A percentile compares a stretch with the other conserved stretches of the same genome.
Conservation (phyloP, 1,140 invertebrate genomes). For the Drosophila lacteicornis region DNA sequence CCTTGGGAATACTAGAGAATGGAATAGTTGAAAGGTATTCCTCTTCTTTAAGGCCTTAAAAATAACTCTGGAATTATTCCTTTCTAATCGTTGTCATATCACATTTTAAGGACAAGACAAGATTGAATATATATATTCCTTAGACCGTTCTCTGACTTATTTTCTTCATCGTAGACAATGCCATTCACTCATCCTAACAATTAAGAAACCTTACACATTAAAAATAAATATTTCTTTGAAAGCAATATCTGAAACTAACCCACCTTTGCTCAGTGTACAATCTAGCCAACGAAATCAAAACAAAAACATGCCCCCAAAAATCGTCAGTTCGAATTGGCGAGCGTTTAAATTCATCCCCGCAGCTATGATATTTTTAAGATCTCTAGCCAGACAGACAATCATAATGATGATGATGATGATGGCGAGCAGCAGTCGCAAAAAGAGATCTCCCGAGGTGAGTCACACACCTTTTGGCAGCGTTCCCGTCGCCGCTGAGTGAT, state of each 20-base stretch:
- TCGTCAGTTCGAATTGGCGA: conserved; percentile 49
- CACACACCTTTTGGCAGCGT: conserved; percentile 59
- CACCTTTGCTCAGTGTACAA: background rate
- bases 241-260: background rate
- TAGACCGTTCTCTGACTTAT: too few relatives aligned
- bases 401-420: conserved; percentile 17
- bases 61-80: background rate
- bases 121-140: too few relatives aligned
- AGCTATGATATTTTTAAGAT: conserved; percentile 53
- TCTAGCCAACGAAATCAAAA: conserved; percentile 21
- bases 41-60: background rate
- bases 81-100: background rate
- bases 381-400: conserved; percentile 16
- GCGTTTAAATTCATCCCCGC: conserved; percentile 1
- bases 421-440: background rate
- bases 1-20: background rate
- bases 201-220: too few relatives aligned
- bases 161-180: too few relatives aligned
- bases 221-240: too few relatives aligned
- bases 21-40: background rate
- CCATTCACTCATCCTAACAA: too few relatives aligned
- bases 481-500: conserved; percentile 62
- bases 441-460: conserved; percentile 38
- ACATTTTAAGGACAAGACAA: too few relatives aligned
- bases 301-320: conserved; percentile 51